These are phyloP conservation scores for Norana najaformis DNA, from an alignment of 2,888 invertebrate species.

Conservation along the genomic window DNA sequence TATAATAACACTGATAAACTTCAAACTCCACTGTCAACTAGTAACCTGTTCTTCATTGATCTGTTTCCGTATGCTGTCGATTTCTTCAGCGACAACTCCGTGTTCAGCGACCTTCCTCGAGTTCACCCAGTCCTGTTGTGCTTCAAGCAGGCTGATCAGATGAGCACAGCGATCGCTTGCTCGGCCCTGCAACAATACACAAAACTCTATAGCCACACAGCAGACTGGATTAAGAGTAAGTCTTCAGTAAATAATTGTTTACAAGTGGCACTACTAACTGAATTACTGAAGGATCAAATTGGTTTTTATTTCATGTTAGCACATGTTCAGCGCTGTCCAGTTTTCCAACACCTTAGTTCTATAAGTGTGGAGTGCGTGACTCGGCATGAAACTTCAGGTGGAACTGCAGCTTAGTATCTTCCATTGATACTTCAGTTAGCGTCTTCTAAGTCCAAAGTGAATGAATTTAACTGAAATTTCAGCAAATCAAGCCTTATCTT, in stretches of 20 bases:
- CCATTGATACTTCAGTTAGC: no score
- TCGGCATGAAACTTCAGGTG: no score
- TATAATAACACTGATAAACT: no score
- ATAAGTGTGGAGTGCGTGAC: no score
- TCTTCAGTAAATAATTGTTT: neutral
- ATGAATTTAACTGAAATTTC: no score
- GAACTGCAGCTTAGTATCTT: no score
- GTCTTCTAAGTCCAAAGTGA: no score
- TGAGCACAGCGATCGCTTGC: constrained; percentile 44
- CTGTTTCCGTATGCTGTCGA: constrained; percentile 74
- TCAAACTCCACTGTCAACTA: neutral
- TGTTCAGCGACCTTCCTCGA: constrained; percentile 74
- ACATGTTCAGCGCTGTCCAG: neutral
- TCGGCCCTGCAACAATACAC: constrained; percentile 35
- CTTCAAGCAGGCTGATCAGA: constrained; percentile 42
- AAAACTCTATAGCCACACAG: neutral
- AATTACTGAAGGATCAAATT: neutral
- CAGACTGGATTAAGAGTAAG: neutral
- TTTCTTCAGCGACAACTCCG: constrained; percentile 70
- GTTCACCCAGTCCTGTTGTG: constrained; percentile 79
- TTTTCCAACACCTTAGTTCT: no score
- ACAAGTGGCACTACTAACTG: neutral
- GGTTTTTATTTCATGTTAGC: neutral
- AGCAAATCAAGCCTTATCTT: no score
- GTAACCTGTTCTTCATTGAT: constrained; percentile 54